Percentiles rank a stretch among this genome's conserved stretches.
These are phyloP conservation scores for Plebejus argus DNA, from an alignment of 2,888 invertebrate species.

Conservation along the genomic window DNA sequence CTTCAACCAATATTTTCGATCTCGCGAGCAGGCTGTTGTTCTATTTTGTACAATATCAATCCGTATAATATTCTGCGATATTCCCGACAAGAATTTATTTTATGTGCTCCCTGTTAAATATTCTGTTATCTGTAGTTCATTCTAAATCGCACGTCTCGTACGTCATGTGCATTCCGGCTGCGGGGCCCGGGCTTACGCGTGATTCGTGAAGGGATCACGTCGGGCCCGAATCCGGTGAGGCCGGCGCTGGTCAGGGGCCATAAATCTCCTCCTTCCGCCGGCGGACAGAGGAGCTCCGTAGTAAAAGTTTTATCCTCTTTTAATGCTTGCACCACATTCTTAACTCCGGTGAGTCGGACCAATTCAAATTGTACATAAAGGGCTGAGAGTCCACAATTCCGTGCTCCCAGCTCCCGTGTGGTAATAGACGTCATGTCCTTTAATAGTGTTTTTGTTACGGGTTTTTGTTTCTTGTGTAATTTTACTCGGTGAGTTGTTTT, in stretches of 20 bases:
- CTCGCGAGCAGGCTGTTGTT: background rate
- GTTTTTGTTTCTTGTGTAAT: slow-evolving; percentile 19
- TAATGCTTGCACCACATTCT: slow-evolving; percentile 34
- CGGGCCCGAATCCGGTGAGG: background rate
- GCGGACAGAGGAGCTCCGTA: slow-evolving; percentile 54
- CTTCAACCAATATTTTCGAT: slow-evolving; percentile 28
- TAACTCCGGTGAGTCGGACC: background rate
- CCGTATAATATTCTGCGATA: slow-evolving; percentile 4
- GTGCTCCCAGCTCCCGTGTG: background rate
- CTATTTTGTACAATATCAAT: slow-evolving; percentile 21
- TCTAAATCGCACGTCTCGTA: background rate
- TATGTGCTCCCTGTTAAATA: background rate
- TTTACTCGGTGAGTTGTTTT: background rate
- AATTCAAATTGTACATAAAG: slow-evolving; percentile 20
- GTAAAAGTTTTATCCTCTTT: slow-evolving; percentile 59
- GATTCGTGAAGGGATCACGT: slow-evolving; percentile 7
- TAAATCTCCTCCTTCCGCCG: slow-evolving; percentile 53
- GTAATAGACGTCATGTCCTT: slow-evolving; percentile 20
- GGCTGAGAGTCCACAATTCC: slow-evolving; percentile 8
- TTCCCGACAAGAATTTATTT: background rate
- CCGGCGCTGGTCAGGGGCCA: slow-evolving; percentile 39
- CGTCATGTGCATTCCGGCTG: background rate
- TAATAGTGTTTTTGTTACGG: slow-evolving; percentile 24
- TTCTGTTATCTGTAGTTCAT: background rate
- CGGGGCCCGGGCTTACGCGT: background rate